Base-by-base conservation (phyloP, 2,113 vertebrate species). In the Odontesthes bonariensis region DNA sequence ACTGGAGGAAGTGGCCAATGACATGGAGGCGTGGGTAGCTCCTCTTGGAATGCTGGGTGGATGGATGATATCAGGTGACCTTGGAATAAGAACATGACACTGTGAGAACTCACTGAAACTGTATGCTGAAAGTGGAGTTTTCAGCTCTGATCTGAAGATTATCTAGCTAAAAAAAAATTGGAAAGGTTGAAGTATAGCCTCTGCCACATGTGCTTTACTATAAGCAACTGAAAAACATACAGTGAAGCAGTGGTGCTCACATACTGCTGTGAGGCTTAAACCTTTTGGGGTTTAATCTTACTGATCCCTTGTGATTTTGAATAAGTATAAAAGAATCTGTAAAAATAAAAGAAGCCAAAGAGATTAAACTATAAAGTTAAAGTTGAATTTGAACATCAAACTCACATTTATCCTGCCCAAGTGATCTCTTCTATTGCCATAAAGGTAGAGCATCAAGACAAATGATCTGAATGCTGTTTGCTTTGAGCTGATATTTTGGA, bases 401-500 rank as follows among this genome's bases (percentile, higher is more conserved):
- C 8, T 52, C 12, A 6, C 23, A 20, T 49, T 81, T 33, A 33
- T 66, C 27, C 55, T 11, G 5, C 31, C 27, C 67, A 7, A 10
- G 27, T 55, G n/a, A 63, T 38, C 10, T 2, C 63, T 58, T 76
- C 16, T 27, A 27, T 67, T 53, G 44, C 8, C 11, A 49, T 64
- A 60, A 19, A 66, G 14, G 4, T 77, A 20, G 17, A 23, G 23
- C 47, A 19, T 61, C 38, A 56, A 44, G n/a, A 75, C 38, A 46
- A 16, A 54, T 22, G 44, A 40, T 5, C 9, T 64, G 10, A 31
- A 51, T 51, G 75, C 13, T 35, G 33, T 52, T 58, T 16, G 42
- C 17, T 74, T 78, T 54, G 17, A 49, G 12, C 14, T 64, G 49
- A 46, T 54, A 71, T 58, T 79, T 58, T 42, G 12, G 61, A 73